These are phyloP conservation scores for Plodia interpunctella DNA, from an alignment of 1,140 invertebrate genomes.

Conservation along the genomic window DNA sequence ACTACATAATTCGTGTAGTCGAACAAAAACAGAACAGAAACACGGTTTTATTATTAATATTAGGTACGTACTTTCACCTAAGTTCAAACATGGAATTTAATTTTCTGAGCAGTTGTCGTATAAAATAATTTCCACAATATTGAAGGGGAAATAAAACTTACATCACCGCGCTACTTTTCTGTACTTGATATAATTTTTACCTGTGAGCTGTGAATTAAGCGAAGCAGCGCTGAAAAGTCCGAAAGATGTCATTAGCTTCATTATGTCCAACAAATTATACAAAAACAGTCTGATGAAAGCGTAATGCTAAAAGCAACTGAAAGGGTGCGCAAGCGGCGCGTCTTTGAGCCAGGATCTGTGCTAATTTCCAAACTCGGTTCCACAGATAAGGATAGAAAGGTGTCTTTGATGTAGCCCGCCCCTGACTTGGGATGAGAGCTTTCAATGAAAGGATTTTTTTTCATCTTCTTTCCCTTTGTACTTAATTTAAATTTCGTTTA, in stretches of 20 bases:
- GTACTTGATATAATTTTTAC: background rate
- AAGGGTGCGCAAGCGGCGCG: conserved; percentile 64
- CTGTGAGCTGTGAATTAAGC: conserved; percentile 29
- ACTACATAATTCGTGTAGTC: too few relatives aligned
- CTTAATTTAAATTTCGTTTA: conserved; percentile 78
- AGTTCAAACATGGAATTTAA: too few relatives aligned
- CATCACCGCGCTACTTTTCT: background rate
- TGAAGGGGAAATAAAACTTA: background rate
- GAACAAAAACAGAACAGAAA: too few relatives aligned
- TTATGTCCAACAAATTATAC: conserved; percentile 49
- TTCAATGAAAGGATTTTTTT: conserved; percentile 77
- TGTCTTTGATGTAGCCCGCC: conserved; percentile 72
- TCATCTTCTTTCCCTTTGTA: conserved; percentile 74
- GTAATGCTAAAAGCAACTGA: conserved; percentile 58
- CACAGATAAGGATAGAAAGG: conserved; percentile 68
- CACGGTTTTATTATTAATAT: too few relatives aligned
- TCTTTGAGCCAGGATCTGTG: conserved; percentile 50
- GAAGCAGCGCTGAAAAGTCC: conserved; percentile 46
- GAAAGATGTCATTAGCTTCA: conserved; percentile 64
- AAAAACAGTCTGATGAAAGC: conserved; percentile 57
- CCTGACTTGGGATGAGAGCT: conserved; percentile 72
- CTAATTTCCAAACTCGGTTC: conserved; percentile 73
- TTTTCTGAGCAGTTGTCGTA: too few relatives aligned
- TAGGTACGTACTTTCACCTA: too few relatives aligned
- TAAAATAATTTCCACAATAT: too few relatives aligned